Percentiles rank a stretch among this genome's conserved stretches.
Evolutionary conservation across 2,888 invertebrate species (phyloP).

Genomic region (Neocrepidodera transversa): DNA sequence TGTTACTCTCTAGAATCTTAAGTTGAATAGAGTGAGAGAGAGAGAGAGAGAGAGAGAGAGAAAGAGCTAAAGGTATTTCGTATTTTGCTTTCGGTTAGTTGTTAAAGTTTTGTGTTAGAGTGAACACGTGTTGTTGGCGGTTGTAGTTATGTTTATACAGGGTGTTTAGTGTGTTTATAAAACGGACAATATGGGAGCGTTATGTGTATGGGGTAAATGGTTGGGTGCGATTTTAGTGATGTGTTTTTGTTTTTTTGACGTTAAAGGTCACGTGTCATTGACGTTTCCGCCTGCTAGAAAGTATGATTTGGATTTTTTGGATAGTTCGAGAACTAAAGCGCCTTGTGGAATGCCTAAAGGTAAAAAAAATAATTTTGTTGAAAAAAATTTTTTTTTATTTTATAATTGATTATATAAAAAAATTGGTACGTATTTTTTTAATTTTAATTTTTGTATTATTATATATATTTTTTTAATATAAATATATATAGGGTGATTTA

Average conservation of each 20-base stretch:
- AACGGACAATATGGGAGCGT: constrained; percentile 12
- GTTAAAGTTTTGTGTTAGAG: constrained; percentile 29
- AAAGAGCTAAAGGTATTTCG: constrained; percentile 11
- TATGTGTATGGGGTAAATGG: neutral
- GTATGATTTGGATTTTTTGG: constrained; percentile 91
- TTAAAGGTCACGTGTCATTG: constrained; percentile 77
- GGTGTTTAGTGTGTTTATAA: constrained; percentile 12
- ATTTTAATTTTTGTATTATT: no score
- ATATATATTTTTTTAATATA: no score
- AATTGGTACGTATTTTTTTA: no score
- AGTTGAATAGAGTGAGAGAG: no score
- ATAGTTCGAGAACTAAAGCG: constrained; percentile 85
- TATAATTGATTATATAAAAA: no score
- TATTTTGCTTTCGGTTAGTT: no score
- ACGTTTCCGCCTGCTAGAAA: constrained; percentile 90
- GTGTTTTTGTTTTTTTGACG: constrained; percentile 30
- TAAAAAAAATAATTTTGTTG: constrained; percentile 65
- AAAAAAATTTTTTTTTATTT: no score
- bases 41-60: constrained; percentile 4
- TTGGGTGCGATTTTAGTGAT: constrained; percentile 27
- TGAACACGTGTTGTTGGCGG: constrained; percentile 24
- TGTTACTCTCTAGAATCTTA: constrained; percentile 2
- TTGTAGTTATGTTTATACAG: constrained; percentile 27
- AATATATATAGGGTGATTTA: no score
- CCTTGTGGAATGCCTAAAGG: constrained; percentile 97